Evolutionary conservation across 92 coral and sea anemone species (phyloP).

Genomic region (Zoanthus gigantus): DNA sequence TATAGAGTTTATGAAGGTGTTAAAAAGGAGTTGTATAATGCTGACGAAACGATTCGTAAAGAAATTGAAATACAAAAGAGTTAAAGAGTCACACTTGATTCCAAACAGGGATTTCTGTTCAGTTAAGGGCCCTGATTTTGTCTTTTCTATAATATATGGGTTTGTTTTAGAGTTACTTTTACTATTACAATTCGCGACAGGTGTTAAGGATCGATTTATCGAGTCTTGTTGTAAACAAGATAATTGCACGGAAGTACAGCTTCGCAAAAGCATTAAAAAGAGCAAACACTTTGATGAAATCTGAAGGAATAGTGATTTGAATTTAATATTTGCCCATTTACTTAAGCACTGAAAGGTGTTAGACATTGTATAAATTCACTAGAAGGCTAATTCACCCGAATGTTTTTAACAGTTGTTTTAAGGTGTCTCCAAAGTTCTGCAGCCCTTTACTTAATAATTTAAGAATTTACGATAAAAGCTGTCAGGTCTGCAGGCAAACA

Average conservation of each 20-base stretch:
- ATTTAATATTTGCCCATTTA: conserved; percentile 60
- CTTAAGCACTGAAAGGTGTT: conserved; percentile 26
- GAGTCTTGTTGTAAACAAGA: conserved; percentile 87
- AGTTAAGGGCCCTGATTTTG: conserved; percentile 45
- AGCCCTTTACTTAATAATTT: conserved; percentile 39
- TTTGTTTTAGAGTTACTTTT: conserved; percentile 43
- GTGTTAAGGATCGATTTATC: conserved; percentile 79
- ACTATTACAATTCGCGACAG: conserved; percentile 68
- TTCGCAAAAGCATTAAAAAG: conserved; percentile 85
- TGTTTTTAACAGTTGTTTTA: conserved; percentile 29
- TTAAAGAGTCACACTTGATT: conserved; percentile 48
- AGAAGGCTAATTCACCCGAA: conserved; percentile 42
- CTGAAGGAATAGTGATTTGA: conserved; percentile 64
- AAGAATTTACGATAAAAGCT: conserved; percentile 50
- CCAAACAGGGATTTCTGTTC: conserved; percentile 47
- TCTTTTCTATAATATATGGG: conserved; percentile 33
- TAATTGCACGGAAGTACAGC: conserved; percentile 94
- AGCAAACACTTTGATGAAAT: conserved; percentile 90
- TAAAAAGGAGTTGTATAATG: conserved; percentile 53
- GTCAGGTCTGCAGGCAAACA: conserved; percentile 37
- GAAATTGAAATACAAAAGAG: conserved; percentile 29
- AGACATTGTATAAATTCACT: conserved; percentile 36
- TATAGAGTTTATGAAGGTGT: conserved; percentile 88
- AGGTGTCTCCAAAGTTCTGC: conserved; percentile 41
- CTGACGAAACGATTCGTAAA: conserved; percentile 37